Evolutionary conservation across 1,140 invertebrate genomes (phyloP).

Genomic region (Chelonus insularis): DNA sequence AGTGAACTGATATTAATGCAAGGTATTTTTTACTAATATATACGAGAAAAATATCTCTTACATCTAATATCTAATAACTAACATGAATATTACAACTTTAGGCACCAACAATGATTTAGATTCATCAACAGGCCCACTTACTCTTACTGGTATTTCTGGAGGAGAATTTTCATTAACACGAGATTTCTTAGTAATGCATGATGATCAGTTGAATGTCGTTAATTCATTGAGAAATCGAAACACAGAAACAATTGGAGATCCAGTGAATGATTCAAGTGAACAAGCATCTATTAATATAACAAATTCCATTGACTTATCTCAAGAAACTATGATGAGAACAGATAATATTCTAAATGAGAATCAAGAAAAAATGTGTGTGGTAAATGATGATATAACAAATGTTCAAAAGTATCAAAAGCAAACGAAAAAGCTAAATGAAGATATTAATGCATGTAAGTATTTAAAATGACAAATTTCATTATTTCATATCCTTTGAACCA

Average conservation of each 20-base stretch:
- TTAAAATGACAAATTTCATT: too few species aligned
- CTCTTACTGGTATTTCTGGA: conserved; percentile 49
- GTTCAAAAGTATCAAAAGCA: too few species aligned
- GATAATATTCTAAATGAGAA: too few species aligned
- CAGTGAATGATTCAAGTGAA: neutral
- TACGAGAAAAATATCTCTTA: too few species aligned
- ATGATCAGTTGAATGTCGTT: conserved; percentile 55
- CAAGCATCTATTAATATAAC: neutral
- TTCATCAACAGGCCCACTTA: conserved; percentile 46
- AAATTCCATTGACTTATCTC: too few species aligned
- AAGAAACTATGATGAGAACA: too few species aligned
- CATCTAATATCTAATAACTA: too few species aligned
- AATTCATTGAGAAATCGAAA: conserved; percentile 48
- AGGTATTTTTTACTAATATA: conserved; percentile 36
- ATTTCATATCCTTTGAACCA: too few species aligned
- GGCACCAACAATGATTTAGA: conserved; percentile 49
- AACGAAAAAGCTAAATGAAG: too few species aligned
- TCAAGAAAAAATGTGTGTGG: too few species aligned
- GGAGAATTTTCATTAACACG: conserved; percentile 51
- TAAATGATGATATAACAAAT: too few species aligned
- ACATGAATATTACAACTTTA: conserved; percentile 25
- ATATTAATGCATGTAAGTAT: too few species aligned
- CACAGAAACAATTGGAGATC: conserved; percentile 38
- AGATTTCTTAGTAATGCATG: conserved; percentile 57
- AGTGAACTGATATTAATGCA: conserved; percentile 56